Evolutionary conservation across 2,113 vertebrate species (phyloP).

Genomic region (Drymodes brunneopygia): DNA sequence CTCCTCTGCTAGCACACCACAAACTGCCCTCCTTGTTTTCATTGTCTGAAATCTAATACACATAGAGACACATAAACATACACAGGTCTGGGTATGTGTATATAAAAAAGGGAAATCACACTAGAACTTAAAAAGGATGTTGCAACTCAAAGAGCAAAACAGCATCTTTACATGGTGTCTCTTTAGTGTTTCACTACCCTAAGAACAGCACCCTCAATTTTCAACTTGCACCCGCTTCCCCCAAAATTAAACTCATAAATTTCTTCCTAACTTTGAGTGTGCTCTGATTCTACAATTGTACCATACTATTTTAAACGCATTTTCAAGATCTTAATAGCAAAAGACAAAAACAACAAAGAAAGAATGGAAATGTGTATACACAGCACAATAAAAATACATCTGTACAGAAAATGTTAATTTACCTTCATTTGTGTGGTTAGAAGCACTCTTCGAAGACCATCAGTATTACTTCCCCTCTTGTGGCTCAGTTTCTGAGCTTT

Average conservation of each 20-base stretch:
- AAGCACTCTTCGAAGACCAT: slow-evolving; percentile 83
- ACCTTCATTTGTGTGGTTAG: slow-evolving; percentile 92
- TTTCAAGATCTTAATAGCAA: slow-evolving; percentile 47
- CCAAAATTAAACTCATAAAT: background rate
- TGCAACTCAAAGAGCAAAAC: background rate
- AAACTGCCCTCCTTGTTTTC: background rate
- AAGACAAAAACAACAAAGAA: background rate
- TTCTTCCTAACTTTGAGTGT: background rate
- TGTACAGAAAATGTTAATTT: background rate
- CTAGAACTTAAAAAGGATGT: background rate
- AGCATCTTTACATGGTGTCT: background rate
- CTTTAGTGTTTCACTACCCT: background rate
- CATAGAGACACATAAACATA: background rate
- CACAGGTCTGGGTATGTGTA: accelerated
- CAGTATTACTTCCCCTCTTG: slow-evolving; percentile 75
- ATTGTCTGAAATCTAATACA: background rate
- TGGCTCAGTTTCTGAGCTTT: slow-evolving; percentile 78
- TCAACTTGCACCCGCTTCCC: accelerated
- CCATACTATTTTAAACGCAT: background rate
- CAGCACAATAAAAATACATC: background rate
- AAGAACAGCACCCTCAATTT: background rate
- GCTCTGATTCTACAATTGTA: background rate
- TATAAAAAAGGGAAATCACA: background rate
- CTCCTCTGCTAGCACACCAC: background rate
- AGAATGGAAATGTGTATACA: background rate